Conservation (phyloP, 2,113 vertebrate species). For the Chamaetylas fuelleborni region DNA sequence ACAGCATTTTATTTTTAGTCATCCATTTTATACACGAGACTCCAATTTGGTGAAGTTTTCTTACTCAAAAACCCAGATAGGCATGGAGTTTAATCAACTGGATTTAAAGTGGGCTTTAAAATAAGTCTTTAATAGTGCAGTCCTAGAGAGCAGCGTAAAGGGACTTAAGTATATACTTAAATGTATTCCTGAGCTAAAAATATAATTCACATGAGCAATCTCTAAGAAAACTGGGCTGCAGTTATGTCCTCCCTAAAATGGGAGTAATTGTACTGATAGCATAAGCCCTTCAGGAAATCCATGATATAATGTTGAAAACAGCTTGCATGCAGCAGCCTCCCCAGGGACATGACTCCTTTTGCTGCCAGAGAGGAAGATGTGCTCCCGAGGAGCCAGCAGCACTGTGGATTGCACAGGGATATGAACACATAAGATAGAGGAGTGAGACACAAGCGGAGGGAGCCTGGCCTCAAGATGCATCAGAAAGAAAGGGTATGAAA, state of each 20-base stretch:
- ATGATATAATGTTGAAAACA: background rate
- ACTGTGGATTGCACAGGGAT: rapidly evolving
- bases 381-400: rapidly evolving
- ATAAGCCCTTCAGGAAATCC: background rate
- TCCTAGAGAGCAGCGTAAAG: background rate
- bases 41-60: background rate
- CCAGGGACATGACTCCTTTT: background rate
- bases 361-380: background rate
- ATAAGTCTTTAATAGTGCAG: background rate
- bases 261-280: background rate
- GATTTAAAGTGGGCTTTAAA: slow-evolving; percentile 14
- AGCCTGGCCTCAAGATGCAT: background rate
- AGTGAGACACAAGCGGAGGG: background rate
- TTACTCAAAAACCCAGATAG: background rate
- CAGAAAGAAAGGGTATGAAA: background rate
- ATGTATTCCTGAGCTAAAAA: background rate
- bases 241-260: background rate
- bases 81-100: background rate
- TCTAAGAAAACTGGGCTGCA: background rate
- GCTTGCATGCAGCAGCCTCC: background rate
- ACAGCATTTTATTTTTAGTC: background rate
- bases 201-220: background rate
- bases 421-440: rapidly evolving
- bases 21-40: background rate
- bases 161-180: background rate